Evolutionary conservation across 2,888 invertebrate genomes (phyloP), one percentile per base, ranked within the genome.

Genomic region (Tineola bisselliella): DNA sequence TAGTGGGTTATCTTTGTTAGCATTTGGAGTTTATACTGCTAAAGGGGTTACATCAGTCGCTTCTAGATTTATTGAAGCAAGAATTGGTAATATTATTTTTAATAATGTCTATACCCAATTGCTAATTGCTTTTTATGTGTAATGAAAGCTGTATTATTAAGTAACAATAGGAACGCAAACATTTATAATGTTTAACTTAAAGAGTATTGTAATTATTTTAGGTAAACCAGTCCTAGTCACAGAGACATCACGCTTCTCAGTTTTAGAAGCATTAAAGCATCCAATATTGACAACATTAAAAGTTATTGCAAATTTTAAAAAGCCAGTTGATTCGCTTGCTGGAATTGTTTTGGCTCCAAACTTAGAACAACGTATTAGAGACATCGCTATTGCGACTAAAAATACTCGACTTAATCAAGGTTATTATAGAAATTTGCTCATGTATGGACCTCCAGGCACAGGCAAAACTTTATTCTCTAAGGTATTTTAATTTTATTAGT

Each of bases 401-500:
- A 99, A 99, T 77, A 99, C 99, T 0, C 95, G 96, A 67, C 89
- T 92, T 57, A 99, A 99, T 77, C 90, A 90, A 63, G 99, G 99
- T 56, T 94, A 96, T 87, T 99, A 98, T 77, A 89, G 98, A 63
- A 99, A 99, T 78, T 91, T 99, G 63, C 88, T 99, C 58, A 97
- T 99, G 94, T 96, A 99, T 77, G 99, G 99, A 0, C 99, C 99
- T 0, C 99, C 99, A 8, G 97, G 97, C 63, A 98, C 97, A n/a
- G 98, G 97, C 33, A 97, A 97, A 84, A 97, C 97, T 0, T 90
- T 97, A 88, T 97, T 97, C 81, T 96, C 96, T 0, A 96, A 97
- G 54, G 54, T 54, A 54, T 10, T 12, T 12, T 38, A 48, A 48
- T 44, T 44, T 44, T 3, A 44, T 44, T 44, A n/a, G n/a, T n/a